Percentiles rank a stretch among this genome's conserved stretches.
Conservation (phyloP, 2,797 vertebrate genomes). For the Melanotaenia maccullochi region DNA sequence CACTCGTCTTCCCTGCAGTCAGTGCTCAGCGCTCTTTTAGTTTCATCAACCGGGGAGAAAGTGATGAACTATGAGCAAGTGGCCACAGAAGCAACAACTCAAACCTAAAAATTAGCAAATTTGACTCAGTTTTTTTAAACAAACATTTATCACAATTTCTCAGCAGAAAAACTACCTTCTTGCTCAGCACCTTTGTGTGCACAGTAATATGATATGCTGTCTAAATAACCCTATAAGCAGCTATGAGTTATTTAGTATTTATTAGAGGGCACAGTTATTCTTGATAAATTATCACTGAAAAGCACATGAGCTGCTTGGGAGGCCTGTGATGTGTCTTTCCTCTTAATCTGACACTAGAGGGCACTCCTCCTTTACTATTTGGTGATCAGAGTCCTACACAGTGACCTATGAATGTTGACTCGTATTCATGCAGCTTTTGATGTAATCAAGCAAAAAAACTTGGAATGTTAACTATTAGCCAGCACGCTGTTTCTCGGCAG, state of each 20-base stretch:
- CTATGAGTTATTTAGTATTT: not conserved
- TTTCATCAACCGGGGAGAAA: too few relatives aligned
- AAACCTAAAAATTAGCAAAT: not conserved
- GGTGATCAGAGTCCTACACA: slow-evolving; percentile 19
- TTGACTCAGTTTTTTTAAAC: not conserved
- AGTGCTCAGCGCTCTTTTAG: too few relatives aligned
- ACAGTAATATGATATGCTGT: not conserved
- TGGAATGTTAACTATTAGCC: slow-evolving; percentile 24
- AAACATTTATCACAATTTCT: not conserved
- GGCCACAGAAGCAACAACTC: not conserved
- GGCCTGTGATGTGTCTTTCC: slow-evolving; percentile 16
- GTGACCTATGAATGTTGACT: slow-evolving; percentile 44
- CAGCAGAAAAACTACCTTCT: not conserved
- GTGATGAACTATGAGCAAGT: not conserved
- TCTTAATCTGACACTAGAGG: slow-evolving; percentile 63
- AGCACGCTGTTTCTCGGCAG: slow-evolving; percentile 24
- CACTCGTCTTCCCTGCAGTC: not conserved
- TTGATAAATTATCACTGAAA: slow-evolving; percentile 44
- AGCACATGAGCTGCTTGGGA: slow-evolving; percentile 36
- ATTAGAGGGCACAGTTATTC: slow-evolving; percentile 15
- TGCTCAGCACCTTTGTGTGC: not conserved
- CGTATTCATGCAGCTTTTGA: slow-evolving; percentile 9
- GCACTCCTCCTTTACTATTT: slow-evolving; percentile 23
- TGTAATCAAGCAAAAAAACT: slow-evolving; percentile 18
- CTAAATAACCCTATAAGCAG: not conserved